phyloP scores from a whole-genome alignment of 2,888 invertebrate species.

The Dioctria linearis region DNA sequence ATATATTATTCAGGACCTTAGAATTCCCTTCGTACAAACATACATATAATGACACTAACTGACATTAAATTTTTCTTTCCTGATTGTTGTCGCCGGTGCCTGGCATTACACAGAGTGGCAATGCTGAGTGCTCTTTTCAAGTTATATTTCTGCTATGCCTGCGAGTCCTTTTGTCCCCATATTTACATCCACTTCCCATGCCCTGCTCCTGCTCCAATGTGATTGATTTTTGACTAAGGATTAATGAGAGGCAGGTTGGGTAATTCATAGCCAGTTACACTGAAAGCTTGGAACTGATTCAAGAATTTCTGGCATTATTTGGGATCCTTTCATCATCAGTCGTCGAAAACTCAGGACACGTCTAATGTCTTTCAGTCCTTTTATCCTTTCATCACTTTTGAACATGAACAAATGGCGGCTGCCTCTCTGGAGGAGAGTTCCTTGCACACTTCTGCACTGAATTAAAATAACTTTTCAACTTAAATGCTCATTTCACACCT shows the following conservation, averaged over 20 bases:
- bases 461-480: no score
- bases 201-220: background rate
- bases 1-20: slow-evolving; percentile 48
- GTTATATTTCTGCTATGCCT: background rate
- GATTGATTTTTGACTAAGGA: slow-evolving; percentile 50
- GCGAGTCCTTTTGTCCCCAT: slow-evolving; percentile 24
- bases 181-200: no score
- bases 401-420: no score
- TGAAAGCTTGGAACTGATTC: slow-evolving; percentile 14
- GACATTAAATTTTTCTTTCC: slow-evolving; percentile 43
- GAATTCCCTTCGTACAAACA: slow-evolving; percentile 3
- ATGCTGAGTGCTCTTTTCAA: slow-evolving; percentile 31
- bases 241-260: slow-evolving; percentile 25
- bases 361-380: no score
- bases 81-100: no score
- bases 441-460: no score
- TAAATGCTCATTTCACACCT: no score
- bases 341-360: no score
- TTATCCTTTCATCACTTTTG: no score
- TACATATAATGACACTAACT: slow-evolving; percentile 26
- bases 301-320: background rate
- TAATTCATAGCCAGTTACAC: slow-evolving; percentile 14
- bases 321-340: no score
- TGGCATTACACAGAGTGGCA: background rate
- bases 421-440: no score